Percentiles rank a stretch among this genome's conserved stretches.
Conservation (phyloP, 2,113 vertebrate genomes). For the Sorex araneus region DNA sequence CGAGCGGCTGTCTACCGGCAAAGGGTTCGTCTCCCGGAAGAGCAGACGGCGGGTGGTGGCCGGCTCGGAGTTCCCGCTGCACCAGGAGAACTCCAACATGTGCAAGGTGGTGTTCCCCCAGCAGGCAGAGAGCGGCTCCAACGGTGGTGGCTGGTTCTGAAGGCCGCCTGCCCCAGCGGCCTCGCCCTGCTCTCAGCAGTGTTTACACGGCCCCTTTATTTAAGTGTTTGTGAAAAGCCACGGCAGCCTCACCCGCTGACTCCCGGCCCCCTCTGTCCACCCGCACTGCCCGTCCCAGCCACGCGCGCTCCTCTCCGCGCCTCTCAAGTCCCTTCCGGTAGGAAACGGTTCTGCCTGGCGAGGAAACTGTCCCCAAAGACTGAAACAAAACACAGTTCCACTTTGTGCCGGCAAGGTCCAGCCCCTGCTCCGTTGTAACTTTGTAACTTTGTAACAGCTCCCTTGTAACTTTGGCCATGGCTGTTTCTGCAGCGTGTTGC, state of each 20-base stretch:
- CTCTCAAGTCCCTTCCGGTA: constrained; percentile 45
- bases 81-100: constrained; percentile 98
- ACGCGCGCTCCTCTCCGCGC: not conserved
- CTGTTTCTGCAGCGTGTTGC: constrained; percentile 21
- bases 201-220: constrained; percentile 97
- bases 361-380: constrained; percentile 79
- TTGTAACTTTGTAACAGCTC: no score
- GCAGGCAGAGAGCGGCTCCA: constrained; percentile 82
- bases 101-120: constrained; percentile 93
- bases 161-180: not conserved
- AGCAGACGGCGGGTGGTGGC: constrained; percentile 87
- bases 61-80: constrained; percentile 96
- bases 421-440: constrained; percentile 34
- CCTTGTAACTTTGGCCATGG: not conserved
- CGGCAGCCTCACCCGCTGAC: constrained; percentile 36
- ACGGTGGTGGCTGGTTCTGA: constrained; percentile 88
- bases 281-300: constrained; percentile 54
- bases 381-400: constrained; percentile 54
- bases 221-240: constrained; percentile 90
- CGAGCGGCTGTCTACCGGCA: constrained; percentile 92
- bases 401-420: constrained; percentile 64
- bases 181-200: constrained; percentile 82
- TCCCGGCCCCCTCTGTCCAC: not conserved
- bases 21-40: constrained; percentile 87
- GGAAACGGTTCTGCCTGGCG: constrained; percentile 69